A percentile compares a stretch with the other conserved stretches of the same genome.
Evolutionary conservation across 1,140 invertebrate species (phyloP).

Genomic region (Drosophila punjabiensis): DNA sequence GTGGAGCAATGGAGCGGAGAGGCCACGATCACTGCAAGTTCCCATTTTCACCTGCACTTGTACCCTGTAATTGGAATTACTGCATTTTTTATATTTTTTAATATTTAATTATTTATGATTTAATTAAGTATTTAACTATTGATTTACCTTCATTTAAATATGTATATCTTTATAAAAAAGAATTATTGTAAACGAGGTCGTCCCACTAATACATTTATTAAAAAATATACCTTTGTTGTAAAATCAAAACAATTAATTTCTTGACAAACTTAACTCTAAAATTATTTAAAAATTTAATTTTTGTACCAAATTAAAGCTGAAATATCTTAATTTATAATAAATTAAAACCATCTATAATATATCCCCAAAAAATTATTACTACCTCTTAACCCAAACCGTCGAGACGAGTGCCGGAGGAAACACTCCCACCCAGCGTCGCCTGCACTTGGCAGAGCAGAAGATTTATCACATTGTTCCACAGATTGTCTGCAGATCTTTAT

Average conservation of each 20-base stretch:
- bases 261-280: neutral
- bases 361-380: conserved; percentile 4
- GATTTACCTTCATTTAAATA: too few species aligned
- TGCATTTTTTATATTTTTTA: too few species aligned
- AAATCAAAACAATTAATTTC: neutral
- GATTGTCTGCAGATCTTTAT: conserved; percentile 81
- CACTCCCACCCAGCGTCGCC: conserved; percentile 77
- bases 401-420: conserved; percentile 48
- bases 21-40: conserved; percentile 7
- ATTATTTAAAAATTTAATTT: too few species aligned
- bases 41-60: neutral
- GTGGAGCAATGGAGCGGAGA: conserved; percentile 31
- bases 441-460: conserved; percentile 67
- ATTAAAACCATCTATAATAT: neutral
- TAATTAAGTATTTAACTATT: too few species aligned
- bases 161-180: too few species aligned
- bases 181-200: too few species aligned
- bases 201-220: too few species aligned
- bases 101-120: neutral
- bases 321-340: neutral
- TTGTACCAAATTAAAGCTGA: neutral
- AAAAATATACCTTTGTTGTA: too few species aligned
- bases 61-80: conserved; percentile 10
- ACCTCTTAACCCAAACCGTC: conserved; percentile 24
- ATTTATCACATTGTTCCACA: conserved; percentile 84